Evolutionary conservation across 2,113 vertebrate genomes (phyloP).

Genomic region (Campylomormyrus tamandua): DNA sequence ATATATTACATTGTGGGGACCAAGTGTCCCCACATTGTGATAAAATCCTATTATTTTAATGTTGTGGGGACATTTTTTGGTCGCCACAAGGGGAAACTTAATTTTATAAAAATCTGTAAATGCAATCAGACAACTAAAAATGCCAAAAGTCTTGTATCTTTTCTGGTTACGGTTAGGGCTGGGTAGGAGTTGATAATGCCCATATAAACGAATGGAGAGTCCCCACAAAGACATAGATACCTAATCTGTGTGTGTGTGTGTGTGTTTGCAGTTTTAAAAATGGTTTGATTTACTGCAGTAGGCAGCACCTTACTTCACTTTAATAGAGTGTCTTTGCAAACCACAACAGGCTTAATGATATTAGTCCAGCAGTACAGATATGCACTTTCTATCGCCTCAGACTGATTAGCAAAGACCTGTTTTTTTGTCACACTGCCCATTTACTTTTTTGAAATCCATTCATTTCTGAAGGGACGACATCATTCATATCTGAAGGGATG

Average conservation of each 20-base stretch:
- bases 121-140: not conserved
- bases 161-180: not conserved
- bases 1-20: not conserved
- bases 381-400: not conserved
- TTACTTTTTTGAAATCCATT: not conserved
- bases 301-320: not conserved
- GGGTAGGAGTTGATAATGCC: not conserved
- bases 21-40: not conserved
- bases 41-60: not conserved
- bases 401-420: not conserved
- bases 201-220: not conserved
- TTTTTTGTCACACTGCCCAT: not conserved
- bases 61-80: not conserved
- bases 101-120: not conserved
- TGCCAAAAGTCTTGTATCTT: not conserved
- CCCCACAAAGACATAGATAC: conserved; percentile 1
- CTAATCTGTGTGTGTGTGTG: not conserved
- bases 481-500: not conserved
- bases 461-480: not conserved
- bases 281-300: not conserved
- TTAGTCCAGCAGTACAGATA: too few relatives aligned
- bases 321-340: not conserved
- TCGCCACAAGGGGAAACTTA: not conserved
- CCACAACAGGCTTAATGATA: not conserved
- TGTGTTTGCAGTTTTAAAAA: conserved; percentile 1